Evolutionary conservation across 30 jellyfish, hydroid and myxozoan genomes (phyloP), one percentile per base, ranked within the genome.

Genomic region (Hydra vulgaris): DNA sequence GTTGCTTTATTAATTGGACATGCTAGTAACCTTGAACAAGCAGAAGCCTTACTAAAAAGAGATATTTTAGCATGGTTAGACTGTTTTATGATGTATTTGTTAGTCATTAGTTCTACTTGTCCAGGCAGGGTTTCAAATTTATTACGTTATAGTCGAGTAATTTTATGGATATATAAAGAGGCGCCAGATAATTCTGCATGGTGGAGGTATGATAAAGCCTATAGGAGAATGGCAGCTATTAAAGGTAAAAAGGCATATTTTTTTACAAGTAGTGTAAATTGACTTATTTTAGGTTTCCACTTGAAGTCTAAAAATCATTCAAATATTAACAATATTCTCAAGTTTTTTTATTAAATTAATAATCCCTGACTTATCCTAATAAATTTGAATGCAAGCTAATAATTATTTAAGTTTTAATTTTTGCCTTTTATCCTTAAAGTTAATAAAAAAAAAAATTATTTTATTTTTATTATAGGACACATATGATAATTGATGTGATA

Each of bases 171-270:
- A 8, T 90, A 90, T 73, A 78, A 89, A 79, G 97, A 90, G 78
- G 74, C 97, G 12, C 85, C 82, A 25, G 97, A 90, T 66, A 23
- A 86, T 0, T 22, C 94, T 18, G 90, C 95, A 0, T 90, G 97
- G 97, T 90, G 97, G 97, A 73, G 97, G 24, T 90, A 90, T 72
- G 97, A 90, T 70, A 83, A 81, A 21, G 97, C 96, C 17, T 90
- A 86, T 23, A 83, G 97, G 71, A 88, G 97, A 24, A 86, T 86
- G 75, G 97, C 95, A 7, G 84, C 95, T n/a, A 73, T 25, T 0
- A 68, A 70, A 80, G 84, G 87, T 80, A 0, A n/a, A 5, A 40
- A 75, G n/a, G n/a, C n/a, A n/a, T n/a, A n/a, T n/a, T n/a, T 22
- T 0, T 71, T 71, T n/a, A n/a, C n/a, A n/a, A n/a, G n/a, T n/a